Evolutionary conservation across 2,888 invertebrate species (phyloP).

Genomic region (Cephonodes hylas): DNA sequence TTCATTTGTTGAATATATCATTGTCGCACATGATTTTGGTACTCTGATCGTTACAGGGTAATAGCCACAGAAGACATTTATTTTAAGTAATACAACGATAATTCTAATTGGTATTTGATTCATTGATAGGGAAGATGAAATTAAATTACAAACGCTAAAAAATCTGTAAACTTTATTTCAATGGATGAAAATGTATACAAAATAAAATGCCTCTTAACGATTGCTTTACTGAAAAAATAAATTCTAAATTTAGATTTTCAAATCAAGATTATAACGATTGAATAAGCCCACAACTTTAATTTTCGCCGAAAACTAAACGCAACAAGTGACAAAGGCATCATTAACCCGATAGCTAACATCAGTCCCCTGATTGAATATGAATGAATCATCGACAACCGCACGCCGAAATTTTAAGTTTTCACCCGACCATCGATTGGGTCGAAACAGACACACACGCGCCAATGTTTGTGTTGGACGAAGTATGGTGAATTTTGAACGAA

Average conservation of each 20-base stretch:
- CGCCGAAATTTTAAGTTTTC: constrained; percentile 2
- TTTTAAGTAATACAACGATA: no score
- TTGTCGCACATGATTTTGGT: no score
- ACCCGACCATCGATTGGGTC: not conserved
- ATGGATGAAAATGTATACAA: no score
- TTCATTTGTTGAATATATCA: no score
- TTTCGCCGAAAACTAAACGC: not conserved
- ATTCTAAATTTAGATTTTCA: not conserved
- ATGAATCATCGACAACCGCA: not conserved
- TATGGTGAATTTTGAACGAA: constrained; percentile 3
- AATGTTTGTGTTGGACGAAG: constrained; percentile 4
- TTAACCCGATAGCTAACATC: not conserved
- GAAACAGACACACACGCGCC: not conserved
- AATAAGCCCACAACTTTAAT: no score
- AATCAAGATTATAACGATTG: not conserved
- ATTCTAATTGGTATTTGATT: no score
- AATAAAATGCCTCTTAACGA: no score
- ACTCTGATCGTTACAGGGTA: no score
- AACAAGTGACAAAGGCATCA: not conserved
- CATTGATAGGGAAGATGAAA: no score
- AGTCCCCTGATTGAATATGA: not conserved
- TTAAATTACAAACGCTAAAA: not conserved
- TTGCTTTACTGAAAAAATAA: no score
- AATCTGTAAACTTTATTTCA: no score
- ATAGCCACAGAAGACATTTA: no score